A percentile compares a stretch with the other conserved stretches of the same genome.
phyloP scores from a whole-genome alignment of 2,113 vertebrate genomes.

The Carettochelys insculpta region DNA sequence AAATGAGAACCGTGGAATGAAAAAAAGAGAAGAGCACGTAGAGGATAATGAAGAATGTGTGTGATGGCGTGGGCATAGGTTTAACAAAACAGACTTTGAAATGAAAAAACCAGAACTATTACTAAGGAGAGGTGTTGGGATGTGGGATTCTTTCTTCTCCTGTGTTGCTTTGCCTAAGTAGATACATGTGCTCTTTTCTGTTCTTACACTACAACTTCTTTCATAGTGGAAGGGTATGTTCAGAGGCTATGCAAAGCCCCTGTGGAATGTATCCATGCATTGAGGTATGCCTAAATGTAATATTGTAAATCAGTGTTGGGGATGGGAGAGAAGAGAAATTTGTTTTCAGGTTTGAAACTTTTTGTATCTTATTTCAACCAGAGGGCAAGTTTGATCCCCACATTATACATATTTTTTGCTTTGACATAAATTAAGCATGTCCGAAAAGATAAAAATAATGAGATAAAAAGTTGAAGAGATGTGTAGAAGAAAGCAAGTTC shows the following conservation, averaged over 20 bases:
- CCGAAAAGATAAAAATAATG: background rate
- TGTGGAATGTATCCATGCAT: background rate
- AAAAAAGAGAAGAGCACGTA: background rate
- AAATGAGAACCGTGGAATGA: background rate
- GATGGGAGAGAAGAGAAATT: background rate
- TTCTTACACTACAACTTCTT: background rate
- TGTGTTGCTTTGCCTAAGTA: background rate
- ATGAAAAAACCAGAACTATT: background rate
- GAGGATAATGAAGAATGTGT: background rate
- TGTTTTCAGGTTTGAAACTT: background rate
- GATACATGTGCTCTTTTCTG: background rate
- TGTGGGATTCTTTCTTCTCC: background rate
- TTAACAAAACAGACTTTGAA: background rate
- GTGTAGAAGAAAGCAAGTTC: background rate
- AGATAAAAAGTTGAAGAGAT: background rate
- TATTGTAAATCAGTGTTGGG: background rate
- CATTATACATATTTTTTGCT: background rate
- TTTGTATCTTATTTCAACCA: background rate
- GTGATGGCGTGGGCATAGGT: background rate
- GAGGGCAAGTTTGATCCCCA: background rate
- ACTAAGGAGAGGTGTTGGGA: background rate
- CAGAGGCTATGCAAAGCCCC: background rate
- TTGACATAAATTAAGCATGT: background rate
- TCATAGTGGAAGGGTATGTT: background rate
- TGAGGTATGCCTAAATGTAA: background rate